Evolutionary conservation across 2,888 invertebrate species (phyloP).

Genomic region (Eupsilia transversa): DNA sequence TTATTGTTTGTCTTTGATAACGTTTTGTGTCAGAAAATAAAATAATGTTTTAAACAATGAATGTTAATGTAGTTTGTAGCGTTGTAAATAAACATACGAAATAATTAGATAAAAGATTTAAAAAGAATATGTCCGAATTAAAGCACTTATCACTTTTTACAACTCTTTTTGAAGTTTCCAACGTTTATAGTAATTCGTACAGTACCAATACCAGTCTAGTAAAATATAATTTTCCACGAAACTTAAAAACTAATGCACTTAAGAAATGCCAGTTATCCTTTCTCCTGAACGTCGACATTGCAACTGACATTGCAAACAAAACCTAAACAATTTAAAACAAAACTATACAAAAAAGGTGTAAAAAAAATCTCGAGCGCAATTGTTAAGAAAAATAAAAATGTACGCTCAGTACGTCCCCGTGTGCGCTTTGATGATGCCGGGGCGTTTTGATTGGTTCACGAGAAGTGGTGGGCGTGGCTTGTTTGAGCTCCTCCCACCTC

Average conservation of each 20-base stretch:
- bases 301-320: constrained; percentile 82
- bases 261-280: constrained; percentile 76
- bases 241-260: constrained; percentile 72
- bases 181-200: constrained; percentile 35
- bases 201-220: constrained; percentile 31
- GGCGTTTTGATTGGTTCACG: constrained; percentile 76
- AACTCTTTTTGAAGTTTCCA: constrained; percentile 15
- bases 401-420: constrained; percentile 88
- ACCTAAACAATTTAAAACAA: constrained; percentile 79
- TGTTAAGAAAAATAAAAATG: constrained; percentile 84
- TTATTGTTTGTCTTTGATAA: background rate
- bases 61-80: background rate
- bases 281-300: constrained; percentile 78
- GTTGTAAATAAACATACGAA: background rate
- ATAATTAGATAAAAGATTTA: too few relatives aligned
- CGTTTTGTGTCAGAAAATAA: background rate
- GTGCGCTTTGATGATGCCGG: constrained; percentile 83
- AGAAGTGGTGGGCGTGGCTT: constrained; percentile 81
- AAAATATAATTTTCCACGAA: constrained; percentile 66
- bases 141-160: constrained; percentile 32
- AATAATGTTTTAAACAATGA: background rate
- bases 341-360: constrained; percentile 78
- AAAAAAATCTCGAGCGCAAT: constrained; percentile 76
- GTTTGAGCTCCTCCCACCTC: constrained; percentile 81
- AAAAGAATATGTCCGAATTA: background rate